Base-by-base conservation (phyloP, 2,797 vertebrate genomes). In the Salarias fasciatus region DNA sequence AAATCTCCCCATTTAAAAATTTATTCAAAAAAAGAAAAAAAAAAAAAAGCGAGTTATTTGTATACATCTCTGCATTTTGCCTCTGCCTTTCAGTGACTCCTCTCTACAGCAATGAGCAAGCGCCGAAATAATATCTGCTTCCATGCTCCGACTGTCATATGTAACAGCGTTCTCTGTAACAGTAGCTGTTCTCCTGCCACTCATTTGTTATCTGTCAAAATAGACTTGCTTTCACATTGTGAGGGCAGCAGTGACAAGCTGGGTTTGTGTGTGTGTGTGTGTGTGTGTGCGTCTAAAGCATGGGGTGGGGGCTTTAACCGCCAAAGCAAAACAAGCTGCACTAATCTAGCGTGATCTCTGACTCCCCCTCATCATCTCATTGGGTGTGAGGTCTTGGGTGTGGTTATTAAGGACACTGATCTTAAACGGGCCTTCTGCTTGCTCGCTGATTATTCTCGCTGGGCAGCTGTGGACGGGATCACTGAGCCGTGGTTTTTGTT, bases 391-490 rank as follows among this genome's bases (percentile, higher is more conserved):
- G 77, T 90, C 80, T 68, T 80, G 85, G 89, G 84, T 86, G 87
- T 84, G 82, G 86, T 91, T 92, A 92, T 91, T 91, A 84, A 85
- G 85, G 85, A 91, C 89, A 89, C 81, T 86, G 90, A 92, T 91
- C 86, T 91, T 89, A 92, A 85, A 84, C 62, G 83, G 77, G 79
- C 84, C 88, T 88, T 90, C 87, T 92, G 89, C 80, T 89, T 61
- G 68, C 57, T 71, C 58, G 15, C 82, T 83, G 89, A 91, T 91
- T 89, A 88, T 79, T 84, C 67, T 85, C 47, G 52, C 36, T 46
- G 51, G 55, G 72, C 85, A 89, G 86, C 86, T 89, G 83, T 60
- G 72, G 69, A 57, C 3, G 5, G 58, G 72, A 73, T 79, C 75
- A 65, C 63, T 48, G 66, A 75, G 69, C 48, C 59, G 52, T 50